Evolutionary conservation across 2,113 vertebrate genomes (phyloP).

Genomic region (Cyanoramphus novaezelandiae): DNA sequence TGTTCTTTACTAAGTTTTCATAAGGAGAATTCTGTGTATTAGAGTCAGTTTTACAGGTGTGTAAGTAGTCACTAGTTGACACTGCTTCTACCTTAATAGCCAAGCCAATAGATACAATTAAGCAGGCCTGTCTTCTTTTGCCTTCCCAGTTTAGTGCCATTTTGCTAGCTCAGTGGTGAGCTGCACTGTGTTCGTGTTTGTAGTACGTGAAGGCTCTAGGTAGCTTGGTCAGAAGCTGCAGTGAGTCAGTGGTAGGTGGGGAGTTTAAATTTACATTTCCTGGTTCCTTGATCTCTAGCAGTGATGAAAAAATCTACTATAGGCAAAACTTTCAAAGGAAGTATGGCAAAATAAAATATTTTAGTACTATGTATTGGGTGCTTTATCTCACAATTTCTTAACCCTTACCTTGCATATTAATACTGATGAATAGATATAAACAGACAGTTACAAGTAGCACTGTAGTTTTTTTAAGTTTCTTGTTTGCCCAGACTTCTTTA

Average conservation of each 20-base stretch:
- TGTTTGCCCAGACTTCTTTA: background rate
- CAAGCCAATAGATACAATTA: background rate
- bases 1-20: background rate
- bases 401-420: background rate
- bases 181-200: background rate
- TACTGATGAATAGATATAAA: background rate
- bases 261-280: background rate
- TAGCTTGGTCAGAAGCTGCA: background rate
- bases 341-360: background rate
- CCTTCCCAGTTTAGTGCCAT: background rate
- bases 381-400: background rate
- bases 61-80: background rate
- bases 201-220: background rate
- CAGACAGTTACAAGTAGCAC: background rate
- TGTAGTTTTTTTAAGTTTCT: background rate
- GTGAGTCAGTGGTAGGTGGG: background rate
- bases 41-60: background rate
- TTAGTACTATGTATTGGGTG: background rate
- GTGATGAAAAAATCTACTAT: background rate
- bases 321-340: background rate
- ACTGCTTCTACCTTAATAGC: background rate
- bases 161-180: background rate
- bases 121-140: background rate
- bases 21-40: background rate
- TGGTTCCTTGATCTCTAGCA: background rate